These are phyloP conservation scores for Meganola albula DNA, from an alignment of 2,888 invertebrate genomes.

Conservation along the genomic window DNA sequence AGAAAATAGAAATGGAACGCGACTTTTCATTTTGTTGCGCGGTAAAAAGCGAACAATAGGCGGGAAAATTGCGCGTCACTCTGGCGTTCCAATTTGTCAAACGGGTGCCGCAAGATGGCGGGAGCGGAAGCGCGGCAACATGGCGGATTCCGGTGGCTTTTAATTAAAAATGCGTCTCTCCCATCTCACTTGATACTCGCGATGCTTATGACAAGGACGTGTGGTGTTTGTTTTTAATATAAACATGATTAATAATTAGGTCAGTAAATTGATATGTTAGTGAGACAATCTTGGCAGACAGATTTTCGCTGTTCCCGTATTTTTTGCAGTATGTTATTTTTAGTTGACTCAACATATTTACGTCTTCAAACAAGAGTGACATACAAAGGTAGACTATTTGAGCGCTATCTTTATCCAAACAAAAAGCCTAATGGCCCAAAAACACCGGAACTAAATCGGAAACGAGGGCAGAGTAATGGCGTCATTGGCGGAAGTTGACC, in stretches of 20 bases:
- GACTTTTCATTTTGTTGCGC: conserved; percentile 75
- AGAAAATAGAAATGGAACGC: conserved; percentile 57
- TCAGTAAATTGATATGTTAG: no score
- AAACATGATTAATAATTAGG: conserved; percentile 34
- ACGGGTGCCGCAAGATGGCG: conserved; percentile 73
- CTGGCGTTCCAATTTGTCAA: conserved; percentile 77
- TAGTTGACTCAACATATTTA: no score
- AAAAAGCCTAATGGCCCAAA: conserved; percentile 35
- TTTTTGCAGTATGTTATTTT: no score
- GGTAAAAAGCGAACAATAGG: conserved; percentile 73
- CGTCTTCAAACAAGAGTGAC: no score
- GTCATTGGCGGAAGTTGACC: conserved; percentile 46
- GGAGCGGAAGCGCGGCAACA: conserved; percentile 57
- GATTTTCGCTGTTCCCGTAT: no score
- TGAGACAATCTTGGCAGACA: neutral
- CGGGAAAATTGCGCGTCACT: conserved; percentile 78
- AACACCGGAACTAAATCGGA: conserved; percentile 41
- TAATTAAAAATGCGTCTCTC: conserved; percentile 74
- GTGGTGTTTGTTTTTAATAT: conserved; percentile 29
- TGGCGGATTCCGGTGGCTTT: conserved; percentile 67
- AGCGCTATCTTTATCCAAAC: no score
- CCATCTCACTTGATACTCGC: conserved; percentile 64
- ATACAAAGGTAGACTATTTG: no score
- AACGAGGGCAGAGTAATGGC: conserved; percentile 53
- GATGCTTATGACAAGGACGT: conserved; percentile 41